Base-by-base conservation (phyloP, 1,140 invertebrate species). In the Musca vetustissima region DNA sequence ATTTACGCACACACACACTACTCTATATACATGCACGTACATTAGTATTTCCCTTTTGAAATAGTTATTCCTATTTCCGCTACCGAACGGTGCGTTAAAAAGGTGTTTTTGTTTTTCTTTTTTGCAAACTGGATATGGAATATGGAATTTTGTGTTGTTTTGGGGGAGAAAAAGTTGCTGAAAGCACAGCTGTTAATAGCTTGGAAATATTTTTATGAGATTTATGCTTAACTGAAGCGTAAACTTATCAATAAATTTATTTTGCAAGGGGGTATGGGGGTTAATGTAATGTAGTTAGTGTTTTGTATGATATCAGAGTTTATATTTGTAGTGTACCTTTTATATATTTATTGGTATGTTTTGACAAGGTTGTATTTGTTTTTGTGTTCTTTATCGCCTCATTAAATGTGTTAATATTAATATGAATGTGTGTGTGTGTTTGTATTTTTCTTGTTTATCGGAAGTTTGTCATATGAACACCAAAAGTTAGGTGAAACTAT, bases 161-260 rank as follows among this genome's bases (percentile, higher is more conserved):
- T 21, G 21, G 14, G 48, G 21, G 14, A n/a, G n/a, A 21, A 43
- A 21, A 17, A 25, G 19, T 68, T 53, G 36, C 22, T 59, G 57
- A 11, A 64, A 65, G 36, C 25, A 47, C 67, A 69, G 59, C 67
- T 69, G 68, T 69, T 69, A 69, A 69, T 69, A 65, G 68, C 61
- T 69, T 69, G 65, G 17, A 19, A 21, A 66, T 69, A 57, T 52
- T 65, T 69, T 69, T 43, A 66, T 65, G 65, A 66, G 68, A 69
- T 69, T 69, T 69, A 69, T 65, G 28, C 36, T 36, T 64, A 52
- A 53, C 32, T 69, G 67, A 64, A 64, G 67, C 48, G 59, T 52
- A 69, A 64, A 50, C 25, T 52, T 55, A 36, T 67, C 25, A 67
- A 57, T 67, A 61, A 61, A 61, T 61, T 43, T 36, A 43, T 61